Evolutionary conservation across 1,140 invertebrate species (phyloP).

Genomic region (Stratiolaelaps scimitus): DNA sequence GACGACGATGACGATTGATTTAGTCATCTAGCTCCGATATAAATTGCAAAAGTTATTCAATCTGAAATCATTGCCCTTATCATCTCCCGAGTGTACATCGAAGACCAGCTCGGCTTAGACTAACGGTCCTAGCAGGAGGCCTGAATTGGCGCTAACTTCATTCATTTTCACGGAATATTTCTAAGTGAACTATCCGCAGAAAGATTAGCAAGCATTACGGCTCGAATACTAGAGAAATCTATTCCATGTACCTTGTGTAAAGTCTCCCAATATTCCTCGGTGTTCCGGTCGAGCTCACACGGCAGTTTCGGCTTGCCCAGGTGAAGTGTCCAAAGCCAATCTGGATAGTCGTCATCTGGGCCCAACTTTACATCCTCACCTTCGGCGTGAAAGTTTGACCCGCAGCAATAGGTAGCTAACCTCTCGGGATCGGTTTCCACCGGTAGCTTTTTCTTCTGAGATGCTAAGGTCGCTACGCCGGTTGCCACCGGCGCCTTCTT

Average conservation of each 20-base stretch:
- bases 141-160: no score
- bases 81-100: no score
- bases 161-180: no score
- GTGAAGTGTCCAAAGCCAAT: slow-evolving; percentile 3
- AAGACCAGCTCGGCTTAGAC: no score
- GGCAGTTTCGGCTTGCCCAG: neutral
- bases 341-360: slow-evolving; percentile 17
- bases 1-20: no score
- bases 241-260: neutral
- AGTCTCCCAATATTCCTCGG: slow-evolving; percentile 12
- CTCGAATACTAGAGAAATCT: no score
- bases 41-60: no score
- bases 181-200: no score
- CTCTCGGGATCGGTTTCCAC: slow-evolving; percentile 4
- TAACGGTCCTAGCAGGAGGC: no score
- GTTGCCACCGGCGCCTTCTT: neutral
- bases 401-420: slow-evolving; percentile 10
- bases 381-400: neutral
- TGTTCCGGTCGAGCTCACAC: neutral
- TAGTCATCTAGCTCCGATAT: no score
- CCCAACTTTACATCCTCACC: slow-evolving; percentile 22
- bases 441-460: neutral
- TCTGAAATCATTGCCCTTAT: no score
- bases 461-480: neutral
- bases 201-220: no score